Evolutionary conservation across 2,888 invertebrate genomes (phyloP), one percentile per base, ranked within the genome.

Genomic region (Argyresthia goedartella): DNA sequence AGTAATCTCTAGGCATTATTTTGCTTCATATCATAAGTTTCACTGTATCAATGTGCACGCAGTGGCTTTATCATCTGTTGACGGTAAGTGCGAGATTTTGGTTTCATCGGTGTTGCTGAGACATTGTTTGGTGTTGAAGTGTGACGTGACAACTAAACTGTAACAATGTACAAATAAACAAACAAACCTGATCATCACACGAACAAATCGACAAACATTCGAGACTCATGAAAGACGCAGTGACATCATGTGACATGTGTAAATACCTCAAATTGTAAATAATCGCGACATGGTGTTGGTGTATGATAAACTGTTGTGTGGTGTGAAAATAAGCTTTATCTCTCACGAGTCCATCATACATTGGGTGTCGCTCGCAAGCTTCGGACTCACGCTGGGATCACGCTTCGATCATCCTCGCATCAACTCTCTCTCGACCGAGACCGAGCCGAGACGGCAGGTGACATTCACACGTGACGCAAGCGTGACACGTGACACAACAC

Each of bases 361-460:
- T 56, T 56, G 59, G 53, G 59, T 65, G 65, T 65, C 52, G 55
- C 55, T 58, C 62, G 60, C 60, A 55, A 58, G 68, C 67, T 65
- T 63, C 53, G 66, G 66, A 62, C n/a, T n/a, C 57, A 64, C 62
- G 51, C 59, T 58, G 53, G 55, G 54, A 66, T 73, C 74, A 71
- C 67, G 68, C 72, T 72, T 73, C 50, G 59, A 63, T 63, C 60
- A 61, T 65, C 60, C 62, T 56, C 55, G n/a, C 67, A 62, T 62
- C 63, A 60, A 57, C 66, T 67, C 71, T 72, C 71, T 51, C 35
- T 51, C 35, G n/a, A n/a, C n/a, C n/a, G n/a, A n/a, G n/a, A n/a
- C n/a, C n/a, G n/a, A n/a, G n/a, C n/a, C n/a, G n/a, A n/a, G n/a
- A n/a, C n/a, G n/a, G n/a, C n/a, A n/a, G n/a, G n/a, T n/a, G n/a